Base-by-base conservation (phyloP, 2,797 vertebrate genomes). In the Sebastes steindachneri region DNA sequence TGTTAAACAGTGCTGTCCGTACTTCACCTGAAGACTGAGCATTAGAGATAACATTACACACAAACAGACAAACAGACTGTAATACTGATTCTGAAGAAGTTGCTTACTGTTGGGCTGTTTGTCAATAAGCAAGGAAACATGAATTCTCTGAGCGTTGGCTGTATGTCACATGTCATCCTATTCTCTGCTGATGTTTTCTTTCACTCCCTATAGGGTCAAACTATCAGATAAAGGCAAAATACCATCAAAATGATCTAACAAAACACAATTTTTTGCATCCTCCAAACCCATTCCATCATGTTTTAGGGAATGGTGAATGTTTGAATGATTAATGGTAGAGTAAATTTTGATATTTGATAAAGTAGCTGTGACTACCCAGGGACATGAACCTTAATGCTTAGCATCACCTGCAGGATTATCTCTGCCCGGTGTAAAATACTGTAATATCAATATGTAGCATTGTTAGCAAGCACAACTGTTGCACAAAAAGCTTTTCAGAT, bases 181-280 rank as follows among this genome's bases (percentile, higher is more conserved):
- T 48, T 75, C 45, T 77, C 26, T 21, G n/a, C 51, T 51, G 53
- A 45, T 65, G 54, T 74, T 79, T 63, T 28, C 41, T 55, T 21
- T 21, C 45, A 62, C 55, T 73, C 8, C n/a, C 12, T 23, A 2
- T 7, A 15, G 17, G 37, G 15, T 68, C 57, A 74, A 75, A 75
- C 48, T 28, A 64, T 71, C 21, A 21, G 5, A 73, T 14, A 68
- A 75, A 82, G 15, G 25, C 68, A 81, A 79, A 86, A 80, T 59
- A 71, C 71, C 53, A 59, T 33, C 26, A 54, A 66, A 67, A 65
- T 10, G 1, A 69, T 17, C 19, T 1, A 68, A 66, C 4, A 35
- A 53, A 73, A 48, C 8, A 54, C 37, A 4, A 25, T 11, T 7
- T 1, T 51, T 74, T 73, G 12, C 28, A 77, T 84, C 63, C 41